Percentiles rank a stretch among this genome's conserved stretches.
Conservation (phyloP, 2,888 invertebrate genomes). For the Halictus ligatus region DNA sequence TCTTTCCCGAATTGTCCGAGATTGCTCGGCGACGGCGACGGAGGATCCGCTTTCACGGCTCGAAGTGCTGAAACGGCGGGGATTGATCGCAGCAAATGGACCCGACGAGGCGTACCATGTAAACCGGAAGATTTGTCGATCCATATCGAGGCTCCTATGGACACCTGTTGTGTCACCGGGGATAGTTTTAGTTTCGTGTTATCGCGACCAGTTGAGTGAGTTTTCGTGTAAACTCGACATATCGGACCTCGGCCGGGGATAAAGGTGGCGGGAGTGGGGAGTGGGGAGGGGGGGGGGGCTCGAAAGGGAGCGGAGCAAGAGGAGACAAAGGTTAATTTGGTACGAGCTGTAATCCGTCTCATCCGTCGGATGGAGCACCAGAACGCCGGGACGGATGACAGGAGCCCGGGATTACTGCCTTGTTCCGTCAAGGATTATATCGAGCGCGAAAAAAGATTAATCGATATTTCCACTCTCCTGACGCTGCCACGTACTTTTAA, state of each 20-base stretch:
- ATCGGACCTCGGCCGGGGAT: conserved; percentile 34
- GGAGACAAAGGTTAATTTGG: conserved; percentile 81
- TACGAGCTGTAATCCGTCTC: conserved; percentile 82
- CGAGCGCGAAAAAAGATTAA: conserved; percentile 82
- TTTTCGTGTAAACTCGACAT: conserved; percentile 80
- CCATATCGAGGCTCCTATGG: conserved; percentile 61
- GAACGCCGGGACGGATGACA: conserved; percentile 77
- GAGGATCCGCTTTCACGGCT: conserved; percentile 50
- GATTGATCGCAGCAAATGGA: conserved; percentile 67
- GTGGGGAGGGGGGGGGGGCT: neutral
- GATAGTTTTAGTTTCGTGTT: conserved; percentile 80
- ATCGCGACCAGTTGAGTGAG: conserved; percentile 79
- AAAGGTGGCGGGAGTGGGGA: neutral
- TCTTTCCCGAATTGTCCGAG: conserved; percentile 1
- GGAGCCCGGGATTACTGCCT: conserved; percentile 80
- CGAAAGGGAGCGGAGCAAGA: conserved; percentile 36
- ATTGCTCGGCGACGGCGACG: conserved; percentile 25
- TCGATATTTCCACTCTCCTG: conserved; percentile 73
- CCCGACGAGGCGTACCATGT: conserved; percentile 62
- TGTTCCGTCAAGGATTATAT: conserved; percentile 83
- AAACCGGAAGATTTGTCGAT: conserved; percentile 72
- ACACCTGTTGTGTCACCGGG: conserved; percentile 77
- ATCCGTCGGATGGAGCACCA: conserved; percentile 71
- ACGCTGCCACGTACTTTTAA: conserved; percentile 74
- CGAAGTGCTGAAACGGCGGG: conserved; percentile 53